phyloP scores from a whole-genome alignment of 2,888 invertebrate species.

The Synergus japonicus region DNA sequence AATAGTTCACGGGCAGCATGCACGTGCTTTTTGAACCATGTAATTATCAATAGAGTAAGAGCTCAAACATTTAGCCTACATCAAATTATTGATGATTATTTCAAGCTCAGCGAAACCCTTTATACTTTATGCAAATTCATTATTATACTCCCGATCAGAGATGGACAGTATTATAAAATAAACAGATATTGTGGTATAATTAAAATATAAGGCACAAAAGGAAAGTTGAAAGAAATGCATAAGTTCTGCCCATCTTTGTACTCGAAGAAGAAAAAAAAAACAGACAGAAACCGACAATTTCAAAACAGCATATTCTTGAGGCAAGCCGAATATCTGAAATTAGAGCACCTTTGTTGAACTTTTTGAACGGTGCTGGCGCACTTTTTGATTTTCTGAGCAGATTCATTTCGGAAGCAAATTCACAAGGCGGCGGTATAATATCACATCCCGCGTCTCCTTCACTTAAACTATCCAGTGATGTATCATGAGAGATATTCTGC shows the following conservation, averaged over 20 bases:
- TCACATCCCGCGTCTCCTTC: constrained; percentile 61
- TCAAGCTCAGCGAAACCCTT: background rate
- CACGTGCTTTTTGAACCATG: constrained; percentile 20
- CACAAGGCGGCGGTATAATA: constrained; percentile 71
- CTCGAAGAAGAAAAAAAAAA: background rate
- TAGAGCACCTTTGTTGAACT: constrained; percentile 63
- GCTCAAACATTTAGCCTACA: background rate
- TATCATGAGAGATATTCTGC: constrained; percentile 57
- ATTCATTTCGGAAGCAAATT: constrained; percentile 69
- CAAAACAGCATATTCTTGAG: constrained; percentile 7
- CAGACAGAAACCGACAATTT: constrained; percentile 9
- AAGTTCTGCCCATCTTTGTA: constrained; percentile 4
- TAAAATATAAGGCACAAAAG: background rate
- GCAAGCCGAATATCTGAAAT: constrained; percentile 44
- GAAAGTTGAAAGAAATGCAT: background rate
- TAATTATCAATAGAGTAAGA: background rate
- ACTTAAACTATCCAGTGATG: constrained; percentile 52
- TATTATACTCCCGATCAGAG: background rate
- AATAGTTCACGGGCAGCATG: constrained; percentile 11
- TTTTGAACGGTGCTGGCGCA: constrained; percentile 71
- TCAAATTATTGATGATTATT: background rate
- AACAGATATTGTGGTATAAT: background rate
- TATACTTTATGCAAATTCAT: constrained; percentile 5
- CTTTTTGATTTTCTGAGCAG: constrained; percentile 74
- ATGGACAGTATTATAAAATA: constrained; percentile 2